A percentile compares a stretch with the other conserved stretches of the same genome.
These are phyloP conservation scores for Vidua macroura DNA, from an alignment of 2,113 vertebrate species.

Conservation along the genomic window DNA sequence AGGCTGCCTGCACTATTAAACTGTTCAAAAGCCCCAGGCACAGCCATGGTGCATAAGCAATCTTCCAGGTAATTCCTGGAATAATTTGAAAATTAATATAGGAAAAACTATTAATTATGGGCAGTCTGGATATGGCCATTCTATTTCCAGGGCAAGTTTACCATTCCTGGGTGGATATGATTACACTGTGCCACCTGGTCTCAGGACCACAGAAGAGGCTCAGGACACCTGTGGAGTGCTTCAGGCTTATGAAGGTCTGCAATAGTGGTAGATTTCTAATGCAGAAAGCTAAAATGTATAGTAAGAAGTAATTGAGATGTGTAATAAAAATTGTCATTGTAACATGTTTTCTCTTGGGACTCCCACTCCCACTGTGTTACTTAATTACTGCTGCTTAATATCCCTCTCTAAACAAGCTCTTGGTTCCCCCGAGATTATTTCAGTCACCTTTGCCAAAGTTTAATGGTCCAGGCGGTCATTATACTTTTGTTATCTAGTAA, in stretches of 20 bases:
- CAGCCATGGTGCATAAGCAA: neutral
- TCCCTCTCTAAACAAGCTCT: neutral
- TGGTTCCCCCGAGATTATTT: neutral
- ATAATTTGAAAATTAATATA: neutral
- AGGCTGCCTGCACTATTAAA: neutral
- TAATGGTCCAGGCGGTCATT: conserved; percentile 9
- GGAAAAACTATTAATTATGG: neutral
- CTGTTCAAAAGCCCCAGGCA: neutral
- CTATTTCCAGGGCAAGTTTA: neutral
- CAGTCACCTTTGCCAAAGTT: conserved; percentile 45
- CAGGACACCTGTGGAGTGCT: neutral
- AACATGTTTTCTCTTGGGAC: neutral
- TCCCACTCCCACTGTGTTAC: neutral
- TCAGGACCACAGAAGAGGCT: neutral
- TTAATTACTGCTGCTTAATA: conserved; percentile 30
- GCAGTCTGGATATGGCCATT: neutral
- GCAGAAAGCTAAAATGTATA: neutral
- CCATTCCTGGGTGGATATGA: neutral
- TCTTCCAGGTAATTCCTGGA: neutral
- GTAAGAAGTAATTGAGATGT: neutral
- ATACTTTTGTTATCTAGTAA: conserved; percentile 27
- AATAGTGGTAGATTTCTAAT: neutral
- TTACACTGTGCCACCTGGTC: neutral
- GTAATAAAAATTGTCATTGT: neutral
- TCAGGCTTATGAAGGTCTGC: neutral